A percentile compares a stretch with the other conserved stretches of the same genome.
Conservation (phyloP, 2,113 vertebrate species). For the Chaetops frenatus region DNA sequence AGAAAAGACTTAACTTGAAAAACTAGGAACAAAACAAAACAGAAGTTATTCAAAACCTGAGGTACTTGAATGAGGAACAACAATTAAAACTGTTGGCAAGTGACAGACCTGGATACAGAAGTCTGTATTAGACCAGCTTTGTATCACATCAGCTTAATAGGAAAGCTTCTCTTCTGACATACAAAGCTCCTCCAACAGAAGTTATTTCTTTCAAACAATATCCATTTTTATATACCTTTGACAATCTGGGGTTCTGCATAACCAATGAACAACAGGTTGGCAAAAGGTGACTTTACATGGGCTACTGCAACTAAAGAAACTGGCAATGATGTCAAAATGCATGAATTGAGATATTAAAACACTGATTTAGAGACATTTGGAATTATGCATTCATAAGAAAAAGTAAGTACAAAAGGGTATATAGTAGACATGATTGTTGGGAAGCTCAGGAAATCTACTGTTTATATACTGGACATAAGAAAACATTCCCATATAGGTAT, state of each 20-base stretch:
- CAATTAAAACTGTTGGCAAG: background rate
- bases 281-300: background rate
- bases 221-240: background rate
- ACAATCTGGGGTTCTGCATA: background rate
- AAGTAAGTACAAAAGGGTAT: background rate
- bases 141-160: background rate
- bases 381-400: background rate
- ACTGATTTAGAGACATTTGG: background rate
- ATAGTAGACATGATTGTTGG: background rate
- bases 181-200: background rate
- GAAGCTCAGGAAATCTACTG: background rate
- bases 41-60: background rate
- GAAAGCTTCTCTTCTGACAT: background rate
- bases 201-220: background rate
- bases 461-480: background rate
- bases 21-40: background rate
- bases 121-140: background rate
- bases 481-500: background rate
- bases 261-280: background rate
- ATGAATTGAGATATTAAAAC: background rate
- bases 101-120: background rate
- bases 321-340: background rate
- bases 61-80: background rate
- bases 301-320: background rate
- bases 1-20: background rate